Percentiles rank a stretch among this genome's conserved stretches.
Evolutionary conservation across 2,888 invertebrate species (phyloP).

Genomic region (Enchytraeus crypticus): DNA sequence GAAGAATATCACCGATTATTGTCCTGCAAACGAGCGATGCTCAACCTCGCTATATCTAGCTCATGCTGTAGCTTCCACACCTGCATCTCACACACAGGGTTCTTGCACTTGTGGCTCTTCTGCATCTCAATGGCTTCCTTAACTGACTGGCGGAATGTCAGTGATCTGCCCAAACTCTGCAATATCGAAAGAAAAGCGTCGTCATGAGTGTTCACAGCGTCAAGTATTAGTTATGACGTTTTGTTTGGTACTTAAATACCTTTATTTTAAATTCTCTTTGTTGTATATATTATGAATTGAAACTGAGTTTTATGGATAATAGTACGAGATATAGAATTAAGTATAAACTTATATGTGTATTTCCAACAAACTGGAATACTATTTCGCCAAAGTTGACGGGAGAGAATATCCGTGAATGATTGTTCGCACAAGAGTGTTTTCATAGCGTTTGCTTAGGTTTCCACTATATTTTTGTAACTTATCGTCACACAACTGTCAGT

Average conservation of each 20-base stretch:
- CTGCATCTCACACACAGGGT: constrained; percentile 52
- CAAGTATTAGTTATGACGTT: no score
- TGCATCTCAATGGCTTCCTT: constrained; percentile 69
- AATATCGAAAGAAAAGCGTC: neutral
- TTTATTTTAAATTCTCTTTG: no score
- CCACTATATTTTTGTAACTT: no score
- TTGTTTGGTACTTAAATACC: no score
- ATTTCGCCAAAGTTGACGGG: neutral
- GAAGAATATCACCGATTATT: neutral
- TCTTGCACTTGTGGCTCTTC: constrained; percentile 65
- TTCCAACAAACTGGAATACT: neutral
- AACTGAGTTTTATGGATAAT: no score
- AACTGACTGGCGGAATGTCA: constrained; percentile 72
- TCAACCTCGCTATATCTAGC: constrained; percentile 72
- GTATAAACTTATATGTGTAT: no score
- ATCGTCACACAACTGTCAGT: no score
- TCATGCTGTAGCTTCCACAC: constrained; percentile 85
- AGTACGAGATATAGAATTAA: no score
- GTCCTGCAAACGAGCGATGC: constrained; percentile 76
- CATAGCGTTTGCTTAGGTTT: neutral
- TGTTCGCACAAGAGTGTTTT: neutral
- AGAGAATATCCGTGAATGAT: neutral
- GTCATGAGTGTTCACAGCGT: no score
- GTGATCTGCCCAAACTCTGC: constrained; percentile 63
- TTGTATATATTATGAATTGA: no score